phyloP scores from a whole-genome alignment of 2,797 vertebrate genomes.

The Sorex maritimensis region DNA sequence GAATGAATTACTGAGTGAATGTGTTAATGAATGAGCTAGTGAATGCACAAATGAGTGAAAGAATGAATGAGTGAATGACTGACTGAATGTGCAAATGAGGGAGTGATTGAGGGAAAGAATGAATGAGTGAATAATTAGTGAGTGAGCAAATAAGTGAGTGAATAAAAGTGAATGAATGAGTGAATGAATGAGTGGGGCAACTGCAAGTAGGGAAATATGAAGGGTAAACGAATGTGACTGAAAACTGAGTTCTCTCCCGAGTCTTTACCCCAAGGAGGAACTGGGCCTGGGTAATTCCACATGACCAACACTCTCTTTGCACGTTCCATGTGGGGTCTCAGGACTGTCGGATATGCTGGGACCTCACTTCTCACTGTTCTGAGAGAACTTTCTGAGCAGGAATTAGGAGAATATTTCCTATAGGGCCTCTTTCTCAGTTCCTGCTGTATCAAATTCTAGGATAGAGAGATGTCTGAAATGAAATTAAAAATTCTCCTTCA shows the following conservation, averaged over 20 bases:
- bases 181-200: neutral
- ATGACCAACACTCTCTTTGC: neutral
- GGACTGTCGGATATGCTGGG: neutral
- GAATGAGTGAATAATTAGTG: neutral
- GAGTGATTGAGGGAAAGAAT: neutral
- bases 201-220: neutral
- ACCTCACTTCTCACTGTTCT: neutral
- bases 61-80: neutral
- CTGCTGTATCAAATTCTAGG: neutral
- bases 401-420: neutral
- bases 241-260: slow-evolving; percentile 10
- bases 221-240: neutral
- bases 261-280: neutral
- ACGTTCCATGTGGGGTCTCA: neutral
- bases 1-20: too few species aligned
- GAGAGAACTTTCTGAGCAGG: neutral
- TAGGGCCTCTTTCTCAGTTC: neutral
- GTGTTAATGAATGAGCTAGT: too few species aligned
- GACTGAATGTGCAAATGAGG: neutral
- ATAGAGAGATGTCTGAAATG: neutral
- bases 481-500: neutral
- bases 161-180: neutral
- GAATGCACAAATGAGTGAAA: too few species aligned
- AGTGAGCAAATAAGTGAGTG: neutral
- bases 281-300: neutral